Evolutionary conservation across 2,888 invertebrate species (phyloP).

Genomic region (Polymixis lichenea): DNA sequence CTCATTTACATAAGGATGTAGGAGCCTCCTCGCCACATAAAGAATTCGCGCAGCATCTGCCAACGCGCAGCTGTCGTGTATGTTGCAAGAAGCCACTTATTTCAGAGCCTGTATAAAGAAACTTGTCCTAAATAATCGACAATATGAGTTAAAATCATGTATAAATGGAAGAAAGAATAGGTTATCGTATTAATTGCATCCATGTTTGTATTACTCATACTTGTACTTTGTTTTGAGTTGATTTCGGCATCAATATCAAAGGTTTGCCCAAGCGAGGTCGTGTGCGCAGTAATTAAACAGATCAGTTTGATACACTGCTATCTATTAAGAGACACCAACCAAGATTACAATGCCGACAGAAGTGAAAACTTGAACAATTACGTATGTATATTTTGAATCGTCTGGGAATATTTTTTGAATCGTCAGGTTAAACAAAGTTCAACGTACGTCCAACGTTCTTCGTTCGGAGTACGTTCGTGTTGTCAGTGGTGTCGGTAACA

Average conservation of each 20-base stretch:
- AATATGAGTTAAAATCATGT: constrained; percentile 45
- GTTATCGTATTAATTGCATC: constrained; percentile 39
- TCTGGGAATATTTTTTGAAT: too few species aligned
- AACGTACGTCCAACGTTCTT: too few species aligned
- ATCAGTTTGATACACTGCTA: constrained; percentile 2
- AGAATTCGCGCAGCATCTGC: constrained; percentile 74
- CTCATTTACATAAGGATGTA: constrained; percentile 64
- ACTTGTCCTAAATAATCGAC: constrained; percentile 49
- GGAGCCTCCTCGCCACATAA: constrained; percentile 59
- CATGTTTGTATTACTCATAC: constrained; percentile 32
- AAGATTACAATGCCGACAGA: too few species aligned
- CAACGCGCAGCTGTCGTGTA: constrained; percentile 72
- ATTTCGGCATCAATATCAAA: constrained; percentile 24
- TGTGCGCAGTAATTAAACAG: background rate
- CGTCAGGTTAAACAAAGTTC: too few species aligned
- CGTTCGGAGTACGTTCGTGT: too few species aligned
- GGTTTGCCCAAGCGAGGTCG: background rate
- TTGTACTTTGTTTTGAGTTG: constrained; percentile 21
- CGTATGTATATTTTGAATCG: too few species aligned
- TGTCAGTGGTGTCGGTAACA: too few species aligned
- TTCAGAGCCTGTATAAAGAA: constrained; percentile 55
- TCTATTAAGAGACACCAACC: background rate
- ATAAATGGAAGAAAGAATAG: constrained; percentile 41
- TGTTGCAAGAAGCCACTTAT: constrained; percentile 62
- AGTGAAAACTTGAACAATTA: too few species aligned